Conservation (phyloP, 1,140 invertebrate species). For the Prorops nasuta region DNA sequence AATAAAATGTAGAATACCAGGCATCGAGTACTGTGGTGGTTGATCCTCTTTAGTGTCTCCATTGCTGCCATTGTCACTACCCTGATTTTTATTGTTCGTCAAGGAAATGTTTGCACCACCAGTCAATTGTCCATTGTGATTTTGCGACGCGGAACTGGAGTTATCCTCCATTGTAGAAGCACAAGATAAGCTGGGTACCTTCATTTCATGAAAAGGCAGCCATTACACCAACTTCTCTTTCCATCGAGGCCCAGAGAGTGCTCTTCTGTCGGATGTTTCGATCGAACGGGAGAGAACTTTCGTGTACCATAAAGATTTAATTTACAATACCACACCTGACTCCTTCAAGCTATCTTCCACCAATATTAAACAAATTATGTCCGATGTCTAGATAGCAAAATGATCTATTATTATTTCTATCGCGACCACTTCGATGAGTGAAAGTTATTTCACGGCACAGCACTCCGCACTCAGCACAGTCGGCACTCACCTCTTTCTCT, state of each 20-base stretch:
- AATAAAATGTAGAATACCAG: conserved; percentile 98
- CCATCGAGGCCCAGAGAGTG: conserved; percentile 33
- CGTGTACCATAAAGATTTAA: no score
- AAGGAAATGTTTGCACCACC: conserved; percentile 62
- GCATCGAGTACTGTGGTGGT: conserved; percentile 91
- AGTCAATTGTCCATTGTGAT: conserved; percentile 60
- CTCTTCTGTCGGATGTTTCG: conserved; percentile 35
- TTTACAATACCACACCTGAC: no score
- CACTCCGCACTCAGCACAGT: no score
- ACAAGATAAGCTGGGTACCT: conserved; percentile 63
- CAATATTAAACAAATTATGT: no score
- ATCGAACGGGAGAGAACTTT: no score
- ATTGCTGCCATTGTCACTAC: conserved; percentile 57
- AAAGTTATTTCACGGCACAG: no score
- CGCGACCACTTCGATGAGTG: no score
- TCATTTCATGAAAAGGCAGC: conserved; percentile 72
- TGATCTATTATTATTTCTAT: no score
- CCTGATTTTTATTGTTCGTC: conserved; percentile 71
- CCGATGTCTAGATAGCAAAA: no score
- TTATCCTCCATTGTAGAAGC: conserved; percentile 68
- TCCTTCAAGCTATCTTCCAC: no score
- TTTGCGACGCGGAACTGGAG: conserved; percentile 54
- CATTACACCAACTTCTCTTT: conserved; percentile 65
- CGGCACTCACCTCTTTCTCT: no score
- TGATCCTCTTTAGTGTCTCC: conserved; percentile 58